These are phyloP conservation scores for Drosophila algonquin DNA, from an alignment of 2,888 invertebrate species.

Conservation along the genomic window DNA sequence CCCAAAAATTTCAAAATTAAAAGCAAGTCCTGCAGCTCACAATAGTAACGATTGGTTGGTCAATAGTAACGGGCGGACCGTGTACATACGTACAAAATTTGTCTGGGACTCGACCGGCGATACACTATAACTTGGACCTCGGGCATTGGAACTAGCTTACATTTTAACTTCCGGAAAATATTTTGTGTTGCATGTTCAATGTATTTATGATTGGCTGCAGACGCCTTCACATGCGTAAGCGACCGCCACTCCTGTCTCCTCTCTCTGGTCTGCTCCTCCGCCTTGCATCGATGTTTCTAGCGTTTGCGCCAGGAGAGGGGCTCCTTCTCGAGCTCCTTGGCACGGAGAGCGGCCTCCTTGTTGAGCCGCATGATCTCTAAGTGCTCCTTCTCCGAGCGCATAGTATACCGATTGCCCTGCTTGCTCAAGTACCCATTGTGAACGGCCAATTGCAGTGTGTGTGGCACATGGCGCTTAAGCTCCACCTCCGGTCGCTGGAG, in stretches of 20 bases:
- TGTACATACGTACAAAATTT: constrained; percentile 11
- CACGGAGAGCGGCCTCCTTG: constrained; percentile 57
- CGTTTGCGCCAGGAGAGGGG: constrained; percentile 70
- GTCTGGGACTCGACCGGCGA: neutral
- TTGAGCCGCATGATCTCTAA: constrained; percentile 55
- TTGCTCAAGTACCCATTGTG: constrained; percentile 59
- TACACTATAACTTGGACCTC: neutral
- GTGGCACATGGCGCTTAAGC: constrained; percentile 62
- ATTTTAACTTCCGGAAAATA: neutral
- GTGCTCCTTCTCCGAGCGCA: constrained; percentile 61
- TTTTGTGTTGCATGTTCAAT: neutral
- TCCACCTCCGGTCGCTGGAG: constrained; percentile 56
- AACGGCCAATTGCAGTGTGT: constrained; percentile 55
- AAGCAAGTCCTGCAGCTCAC: neutral
- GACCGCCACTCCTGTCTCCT: neutral
- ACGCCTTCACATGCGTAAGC: too few species aligned
- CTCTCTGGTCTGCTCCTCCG: neutral
- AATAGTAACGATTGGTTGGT: too few species aligned
- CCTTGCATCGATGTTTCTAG: constrained; percentile 21
- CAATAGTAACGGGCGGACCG: too few species aligned
- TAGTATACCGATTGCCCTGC: constrained; percentile 55
- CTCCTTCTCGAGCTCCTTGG: constrained; percentile 66
- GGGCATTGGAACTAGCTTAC: neutral
- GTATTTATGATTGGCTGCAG: neutral
- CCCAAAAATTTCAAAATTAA: neutral